These are phyloP conservation scores for Lamproptera curius DNA, from an alignment of 2,888 invertebrate species.

Conservation along the genomic window DNA sequence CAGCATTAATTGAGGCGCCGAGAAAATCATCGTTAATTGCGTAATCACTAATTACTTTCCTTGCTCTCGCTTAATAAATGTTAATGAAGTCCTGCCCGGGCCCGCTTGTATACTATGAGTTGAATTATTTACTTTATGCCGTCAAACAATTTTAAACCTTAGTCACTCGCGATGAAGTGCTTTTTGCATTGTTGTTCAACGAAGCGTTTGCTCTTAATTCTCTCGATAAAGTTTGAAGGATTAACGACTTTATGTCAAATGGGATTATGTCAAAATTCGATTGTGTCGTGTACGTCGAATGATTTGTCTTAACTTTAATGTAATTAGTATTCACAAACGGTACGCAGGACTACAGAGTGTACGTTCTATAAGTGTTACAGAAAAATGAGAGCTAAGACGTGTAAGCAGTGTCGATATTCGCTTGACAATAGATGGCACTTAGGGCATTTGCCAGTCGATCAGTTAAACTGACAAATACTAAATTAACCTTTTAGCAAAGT, in stretches of 20 bases:
- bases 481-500: conserved; percentile 51
- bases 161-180: not conserved
- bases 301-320: not conserved
- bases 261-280: not conserved
- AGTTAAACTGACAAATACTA: conserved; percentile 49
- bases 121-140: conserved; percentile 4
- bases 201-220: not conserved
- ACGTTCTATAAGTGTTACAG: too few relatives aligned
- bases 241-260: not conserved
- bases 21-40: conserved; percentile 43
- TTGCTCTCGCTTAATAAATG: conserved; percentile 30
- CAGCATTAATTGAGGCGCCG: conserved; percentile 16
- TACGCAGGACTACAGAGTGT: not conserved
- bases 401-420: conserved; percentile 27
- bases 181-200: conserved; percentile 11
- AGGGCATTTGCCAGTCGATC: conserved; percentile 28
- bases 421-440: conserved; percentile 26
- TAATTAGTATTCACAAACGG: not conserved
- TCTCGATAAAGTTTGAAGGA: conserved; percentile 3
- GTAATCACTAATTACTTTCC: conserved; percentile 43
- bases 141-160: conserved; percentile 10
- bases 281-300: not conserved
- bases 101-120: conserved; percentile 19
- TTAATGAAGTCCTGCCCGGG: conserved; percentile 18
- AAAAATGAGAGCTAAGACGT: too few relatives aligned